Percentiles rank a stretch among this genome's conserved stretches.
Conservation (phyloP, 2,888 invertebrate genomes). For the Cryptocephalus moraei region DNA sequence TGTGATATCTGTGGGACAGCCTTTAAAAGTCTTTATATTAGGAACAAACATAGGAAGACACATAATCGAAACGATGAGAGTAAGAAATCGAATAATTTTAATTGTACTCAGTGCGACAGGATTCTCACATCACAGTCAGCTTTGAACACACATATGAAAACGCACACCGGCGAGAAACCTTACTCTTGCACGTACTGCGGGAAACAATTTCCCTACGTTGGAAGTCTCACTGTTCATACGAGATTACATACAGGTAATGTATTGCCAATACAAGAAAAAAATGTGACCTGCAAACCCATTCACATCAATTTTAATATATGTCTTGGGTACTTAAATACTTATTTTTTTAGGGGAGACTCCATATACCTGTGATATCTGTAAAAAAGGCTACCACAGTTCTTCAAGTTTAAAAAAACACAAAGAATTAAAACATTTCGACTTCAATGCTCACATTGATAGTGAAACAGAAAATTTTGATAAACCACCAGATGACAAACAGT, state of each 20-base stretch:
- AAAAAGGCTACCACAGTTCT: conserved; percentile 12
- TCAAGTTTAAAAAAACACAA: conserved; percentile 14
- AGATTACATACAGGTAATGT: conserved; percentile 14
- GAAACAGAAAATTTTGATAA: background rate
- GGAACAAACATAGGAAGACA: conserved; percentile 2
- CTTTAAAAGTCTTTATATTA: background rate
- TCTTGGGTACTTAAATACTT: no score
- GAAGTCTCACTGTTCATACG: conserved; percentile 11
- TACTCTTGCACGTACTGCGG: conserved; percentile 11
- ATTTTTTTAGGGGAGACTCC: conserved; percentile 10
- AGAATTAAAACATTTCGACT: conserved; percentile 1
- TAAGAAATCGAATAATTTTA: conserved; percentile 1
- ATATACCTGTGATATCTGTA: conserved; percentile 11
- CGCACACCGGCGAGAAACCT: conserved; percentile 14
- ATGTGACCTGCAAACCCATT: no score
- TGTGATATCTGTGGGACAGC: conserved; percentile 6
- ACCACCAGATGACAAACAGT: conserved; percentile 1
- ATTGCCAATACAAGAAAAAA: background rate
- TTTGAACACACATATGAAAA: conserved; percentile 13
- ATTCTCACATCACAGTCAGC: conserved; percentile 10
- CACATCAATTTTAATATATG: no score
- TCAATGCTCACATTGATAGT: background rate
- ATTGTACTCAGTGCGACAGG: conserved; percentile 10
- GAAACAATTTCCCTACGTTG: conserved; percentile 10
- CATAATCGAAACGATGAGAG: background rate